Conservation (phyloP, 92 coral and sea anemone species). For the Anthopleura xanthogrammica region DNA sequence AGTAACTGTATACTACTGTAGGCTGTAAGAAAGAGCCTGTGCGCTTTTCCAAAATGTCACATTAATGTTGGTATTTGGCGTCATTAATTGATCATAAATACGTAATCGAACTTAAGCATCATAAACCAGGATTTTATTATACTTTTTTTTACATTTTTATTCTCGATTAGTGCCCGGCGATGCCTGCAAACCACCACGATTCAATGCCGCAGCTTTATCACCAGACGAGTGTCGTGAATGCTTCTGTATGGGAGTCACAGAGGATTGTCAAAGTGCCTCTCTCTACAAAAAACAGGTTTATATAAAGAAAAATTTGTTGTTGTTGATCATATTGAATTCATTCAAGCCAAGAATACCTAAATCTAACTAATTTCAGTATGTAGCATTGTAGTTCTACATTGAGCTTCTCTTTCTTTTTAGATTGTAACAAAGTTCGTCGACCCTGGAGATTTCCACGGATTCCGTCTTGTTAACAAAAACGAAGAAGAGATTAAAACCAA, state of each 20-base stretch:
- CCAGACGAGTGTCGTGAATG: conserved; percentile 57
- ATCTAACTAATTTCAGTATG: too few relatives aligned
- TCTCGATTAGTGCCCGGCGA: conserved; percentile 53
- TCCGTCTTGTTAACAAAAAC: conserved; percentile 21
- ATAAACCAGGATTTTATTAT: too few relatives aligned
- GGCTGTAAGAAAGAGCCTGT: too few relatives aligned
- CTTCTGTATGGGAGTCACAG: conserved; percentile 61
- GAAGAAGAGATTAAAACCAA: conserved; percentile 15
- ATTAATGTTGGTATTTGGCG: too few relatives aligned
- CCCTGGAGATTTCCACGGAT: conserved; percentile 4
- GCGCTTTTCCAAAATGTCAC: too few relatives aligned
- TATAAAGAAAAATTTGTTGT: not conserved
- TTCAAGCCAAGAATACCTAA: too few relatives aligned
- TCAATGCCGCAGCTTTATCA: conserved; percentile 46
- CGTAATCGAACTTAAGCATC: not conserved
- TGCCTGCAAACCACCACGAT: conserved; percentile 51
- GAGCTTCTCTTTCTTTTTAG: not conserved
- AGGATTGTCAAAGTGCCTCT: conserved; percentile 55
- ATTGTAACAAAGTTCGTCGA: conserved; percentile 1
- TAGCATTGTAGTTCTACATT: not conserved
- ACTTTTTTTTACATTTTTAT: not conserved
- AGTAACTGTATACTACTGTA: too few relatives aligned
- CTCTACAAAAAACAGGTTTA: conserved; percentile 41
- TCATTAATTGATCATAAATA: too few relatives aligned
- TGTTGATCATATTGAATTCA: too few relatives aligned